A percentile compares a stretch with the other conserved stretches of the same genome.
phyloP scores from a whole-genome alignment of 64 coral and sea anemone species.

The Pocillopora verrucosa region DNA sequence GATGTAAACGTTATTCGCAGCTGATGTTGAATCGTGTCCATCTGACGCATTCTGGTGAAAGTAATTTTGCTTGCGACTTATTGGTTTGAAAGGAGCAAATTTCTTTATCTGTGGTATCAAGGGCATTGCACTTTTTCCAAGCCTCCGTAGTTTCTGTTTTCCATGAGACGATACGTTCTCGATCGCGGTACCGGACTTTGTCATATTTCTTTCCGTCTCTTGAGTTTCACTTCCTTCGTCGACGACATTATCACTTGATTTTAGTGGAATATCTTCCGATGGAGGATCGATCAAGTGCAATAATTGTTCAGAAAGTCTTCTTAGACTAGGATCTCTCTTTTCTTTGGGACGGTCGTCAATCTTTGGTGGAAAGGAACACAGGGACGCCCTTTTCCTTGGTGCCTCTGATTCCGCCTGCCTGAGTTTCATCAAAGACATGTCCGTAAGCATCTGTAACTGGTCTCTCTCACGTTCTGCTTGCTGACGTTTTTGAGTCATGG shows the following conservation, averaged over 20 bases:
- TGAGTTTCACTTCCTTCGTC: background rate
- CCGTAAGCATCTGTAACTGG: slow-evolving; percentile 85
- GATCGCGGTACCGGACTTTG: background rate
- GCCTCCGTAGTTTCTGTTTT: background rate
- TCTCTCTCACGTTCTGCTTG: slow-evolving; percentile 82
- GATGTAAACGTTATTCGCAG: background rate
- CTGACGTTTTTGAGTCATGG: slow-evolving; percentile 64
- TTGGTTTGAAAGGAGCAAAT: background rate
- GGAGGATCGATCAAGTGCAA: slow-evolving; percentile 41
- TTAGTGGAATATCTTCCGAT: background rate
- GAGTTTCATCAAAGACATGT: slow-evolving; percentile 91
- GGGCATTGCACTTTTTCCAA: background rate
- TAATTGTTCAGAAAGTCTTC: slow-evolving; percentile 51
- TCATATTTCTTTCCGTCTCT: background rate
- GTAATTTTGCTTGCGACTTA: background rate
- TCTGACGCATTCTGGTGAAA: background rate
- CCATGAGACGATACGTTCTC: background rate
- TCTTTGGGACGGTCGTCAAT: slow-evolving; percentile 22
- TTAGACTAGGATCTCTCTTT: slow-evolving; percentile 36
- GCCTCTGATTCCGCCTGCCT: slow-evolving; percentile 60
- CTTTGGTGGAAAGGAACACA: slow-evolving; percentile 20
- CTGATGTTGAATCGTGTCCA: too few species aligned
- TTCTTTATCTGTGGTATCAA: background rate
- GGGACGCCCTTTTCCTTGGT: slow-evolving; percentile 66
- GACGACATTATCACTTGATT: background rate